These are phyloP conservation scores for Rhogogaster chlorosoma DNA, from an alignment of 2,888 invertebrate species.

Conservation along the genomic window DNA sequence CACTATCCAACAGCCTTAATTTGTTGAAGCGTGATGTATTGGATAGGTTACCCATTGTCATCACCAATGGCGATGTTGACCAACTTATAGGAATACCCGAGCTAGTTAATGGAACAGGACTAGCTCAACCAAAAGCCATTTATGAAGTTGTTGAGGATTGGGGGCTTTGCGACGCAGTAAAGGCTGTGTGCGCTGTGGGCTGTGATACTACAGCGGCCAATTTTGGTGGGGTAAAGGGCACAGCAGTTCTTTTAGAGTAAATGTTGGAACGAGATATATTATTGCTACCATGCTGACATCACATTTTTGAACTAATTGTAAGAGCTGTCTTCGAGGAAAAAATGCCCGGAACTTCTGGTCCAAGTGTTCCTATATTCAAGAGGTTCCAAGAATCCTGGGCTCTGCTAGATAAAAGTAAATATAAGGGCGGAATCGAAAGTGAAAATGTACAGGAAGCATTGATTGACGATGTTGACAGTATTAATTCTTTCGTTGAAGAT, in stretches of 20 bases:
- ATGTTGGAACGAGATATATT: slow-evolving; percentile 60
- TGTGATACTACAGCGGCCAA: slow-evolving; percentile 66
- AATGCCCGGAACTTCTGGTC: slow-evolving; percentile 56
- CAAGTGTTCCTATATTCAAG: slow-evolving; percentile 62
- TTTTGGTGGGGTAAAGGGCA: slow-evolving; percentile 61
- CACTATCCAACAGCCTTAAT: too few species aligned
- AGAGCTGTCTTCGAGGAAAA: slow-evolving; percentile 60
- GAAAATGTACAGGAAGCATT: slow-evolving; percentile 51
- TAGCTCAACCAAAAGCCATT: slow-evolving; percentile 14
- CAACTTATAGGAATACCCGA: slow-evolving; percentile 8
- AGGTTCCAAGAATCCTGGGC: slow-evolving; percentile 59
- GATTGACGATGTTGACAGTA: slow-evolving; percentile 52
- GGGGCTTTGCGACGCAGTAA: slow-evolving; percentile 59
- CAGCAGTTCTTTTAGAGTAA: slow-evolving; percentile 63
- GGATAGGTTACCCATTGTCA: slow-evolving; percentile 17
- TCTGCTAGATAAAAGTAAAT: slow-evolving; percentile 54
- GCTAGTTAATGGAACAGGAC: slow-evolving; percentile 11
- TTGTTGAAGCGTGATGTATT: neutral
- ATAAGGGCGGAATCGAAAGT: slow-evolving; percentile 53
- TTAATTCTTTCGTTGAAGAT: slow-evolving; percentile 52
- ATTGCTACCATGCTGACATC: slow-evolving; percentile 63
- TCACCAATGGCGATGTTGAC: slow-evolving; percentile 20
- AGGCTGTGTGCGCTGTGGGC: slow-evolving; percentile 62
- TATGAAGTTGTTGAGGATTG: slow-evolving; percentile 58
- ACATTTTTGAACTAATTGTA: slow-evolving; percentile 63